A percentile compares a stretch with the other conserved stretches of the same genome.
Evolutionary conservation across 2,113 vertebrate genomes (phyloP).

Genomic region (Lasiurus borealis): DNA sequence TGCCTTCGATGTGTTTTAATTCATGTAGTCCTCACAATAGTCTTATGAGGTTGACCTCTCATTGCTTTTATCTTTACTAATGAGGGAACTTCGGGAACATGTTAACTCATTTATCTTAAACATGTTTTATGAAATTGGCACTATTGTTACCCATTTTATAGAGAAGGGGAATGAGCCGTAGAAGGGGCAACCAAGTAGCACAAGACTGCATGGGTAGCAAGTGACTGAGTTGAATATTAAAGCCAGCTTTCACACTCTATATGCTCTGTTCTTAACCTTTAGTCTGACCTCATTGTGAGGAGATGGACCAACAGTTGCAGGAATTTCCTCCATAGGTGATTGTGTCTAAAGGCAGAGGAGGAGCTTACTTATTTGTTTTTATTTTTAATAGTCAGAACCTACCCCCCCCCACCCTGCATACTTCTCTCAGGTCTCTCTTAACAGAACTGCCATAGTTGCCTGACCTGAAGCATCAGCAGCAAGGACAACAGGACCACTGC

Average conservation of each 20-base stretch:
- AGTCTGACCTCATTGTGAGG: background rate
- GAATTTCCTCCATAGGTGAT: background rate
- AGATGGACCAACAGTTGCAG: background rate
- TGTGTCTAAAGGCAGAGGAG: background rate
- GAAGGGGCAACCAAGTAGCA: background rate
- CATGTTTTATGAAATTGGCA: background rate
- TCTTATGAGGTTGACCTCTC: background rate
- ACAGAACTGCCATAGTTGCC: background rate
- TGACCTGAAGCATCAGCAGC: background rate
- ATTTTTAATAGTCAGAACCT: background rate
- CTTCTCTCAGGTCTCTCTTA: background rate
- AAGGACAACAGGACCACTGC: fast-evolving
- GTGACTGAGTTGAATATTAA: background rate
- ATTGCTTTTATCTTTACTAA: background rate
- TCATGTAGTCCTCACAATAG: background rate
- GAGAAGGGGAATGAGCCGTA: background rate
- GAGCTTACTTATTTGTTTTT: background rate
- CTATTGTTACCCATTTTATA: background rate
- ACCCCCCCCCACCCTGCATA: background rate
- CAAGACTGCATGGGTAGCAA: background rate
- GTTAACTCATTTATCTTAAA: background rate
- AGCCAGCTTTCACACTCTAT: fast-evolving
- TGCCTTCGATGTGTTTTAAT: background rate
- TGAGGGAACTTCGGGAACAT: background rate
- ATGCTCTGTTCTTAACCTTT: background rate